Evolutionary conservation across 1,140 invertebrate species (phyloP).

Genomic region (Eciton burchellii): DNA sequence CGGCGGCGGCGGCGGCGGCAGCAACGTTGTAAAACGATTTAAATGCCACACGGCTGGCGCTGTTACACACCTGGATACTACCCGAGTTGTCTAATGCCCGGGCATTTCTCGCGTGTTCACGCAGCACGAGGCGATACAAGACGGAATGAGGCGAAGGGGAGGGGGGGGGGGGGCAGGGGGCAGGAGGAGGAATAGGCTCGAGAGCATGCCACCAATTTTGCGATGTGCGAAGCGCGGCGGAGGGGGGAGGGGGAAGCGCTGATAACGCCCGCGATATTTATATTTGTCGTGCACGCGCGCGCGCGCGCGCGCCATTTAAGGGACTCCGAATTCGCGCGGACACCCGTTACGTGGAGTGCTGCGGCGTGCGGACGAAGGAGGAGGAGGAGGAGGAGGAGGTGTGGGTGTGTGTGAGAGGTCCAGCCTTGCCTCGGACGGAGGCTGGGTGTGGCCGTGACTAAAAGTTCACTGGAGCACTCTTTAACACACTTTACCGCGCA

Average conservation of each 20-base stretch:
- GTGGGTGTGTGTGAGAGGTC: constrained; percentile 82
- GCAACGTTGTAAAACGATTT: constrained; percentile 70
- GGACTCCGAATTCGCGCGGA: constrained; percentile 1
- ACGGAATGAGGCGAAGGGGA: constrained; percentile 2
- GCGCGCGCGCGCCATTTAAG: background rate
- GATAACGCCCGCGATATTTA: background rate
- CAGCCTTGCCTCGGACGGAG: constrained; percentile 80
- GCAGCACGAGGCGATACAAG: constrained; percentile 23
- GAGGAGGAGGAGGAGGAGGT: constrained; percentile 52
- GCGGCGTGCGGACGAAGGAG: constrained; percentile 71
- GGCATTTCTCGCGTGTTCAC: constrained; percentile 54
- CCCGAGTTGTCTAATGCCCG: constrained; percentile 51
- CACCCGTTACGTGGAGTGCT: constrained; percentile 71
- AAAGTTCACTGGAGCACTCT: constrained; percentile 85
- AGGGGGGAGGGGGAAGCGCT: background rate
- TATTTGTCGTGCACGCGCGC: background rate
- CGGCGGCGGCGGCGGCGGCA: constrained; percentile 40
- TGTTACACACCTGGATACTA: constrained; percentile 71
- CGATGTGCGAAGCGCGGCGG: constrained; percentile 26
- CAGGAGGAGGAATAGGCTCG: constrained; percentile 33
- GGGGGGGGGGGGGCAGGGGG: constrained; percentile 13
- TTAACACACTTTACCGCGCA: constrained; percentile 76
- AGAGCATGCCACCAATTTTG: constrained; percentile 52
- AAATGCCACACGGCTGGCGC: constrained; percentile 68
- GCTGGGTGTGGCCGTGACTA: constrained; percentile 85